Evolutionary conservation across 2,888 invertebrate species (phyloP).

Genomic region (Polydrusus pterygomalis): DNA sequence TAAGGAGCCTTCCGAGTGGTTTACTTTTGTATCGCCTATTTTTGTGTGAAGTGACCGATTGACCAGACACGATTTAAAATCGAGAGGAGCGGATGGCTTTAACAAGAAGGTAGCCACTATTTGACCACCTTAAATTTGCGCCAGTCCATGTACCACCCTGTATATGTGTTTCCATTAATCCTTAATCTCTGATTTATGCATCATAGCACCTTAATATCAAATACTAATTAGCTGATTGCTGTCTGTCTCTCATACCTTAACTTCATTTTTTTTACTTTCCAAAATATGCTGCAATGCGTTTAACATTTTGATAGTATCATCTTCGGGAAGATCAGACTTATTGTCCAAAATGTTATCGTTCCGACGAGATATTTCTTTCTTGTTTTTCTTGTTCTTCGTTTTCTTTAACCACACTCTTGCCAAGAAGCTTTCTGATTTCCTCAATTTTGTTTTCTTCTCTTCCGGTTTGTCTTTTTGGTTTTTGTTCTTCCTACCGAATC

Average conservation of each 20-base stretch:
- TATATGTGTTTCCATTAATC: too few species aligned
- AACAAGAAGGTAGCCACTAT: too few species aligned
- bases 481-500: conserved; percentile 45
- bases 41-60: too few species aligned
- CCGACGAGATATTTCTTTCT: conserved; percentile 44
- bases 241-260: conserved; percentile 57
- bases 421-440: conserved; percentile 64
- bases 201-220: too few species aligned
- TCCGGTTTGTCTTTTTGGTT: conserved; percentile 41
- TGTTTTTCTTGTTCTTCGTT: conserved; percentile 56
- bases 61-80: too few species aligned
- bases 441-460: conserved; percentile 54
- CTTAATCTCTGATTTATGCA: too few species aligned
- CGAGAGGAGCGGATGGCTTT: too few species aligned
- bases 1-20: too few species aligned
- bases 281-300: conserved; percentile 65
- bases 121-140: too few species aligned
- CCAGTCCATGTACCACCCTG: too few species aligned
- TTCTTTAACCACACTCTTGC: conserved; percentile 62
- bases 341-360: conserved; percentile 38
- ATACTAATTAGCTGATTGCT: too few species aligned
- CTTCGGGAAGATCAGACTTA: conserved; percentile 56
- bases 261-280: conserved; percentile 61
- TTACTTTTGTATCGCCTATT: too few species aligned
- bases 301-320: conserved; percentile 60